Evolutionary conservation across 2,888 invertebrate species (phyloP).

Genomic region (Synergus umbraculus): DNA sequence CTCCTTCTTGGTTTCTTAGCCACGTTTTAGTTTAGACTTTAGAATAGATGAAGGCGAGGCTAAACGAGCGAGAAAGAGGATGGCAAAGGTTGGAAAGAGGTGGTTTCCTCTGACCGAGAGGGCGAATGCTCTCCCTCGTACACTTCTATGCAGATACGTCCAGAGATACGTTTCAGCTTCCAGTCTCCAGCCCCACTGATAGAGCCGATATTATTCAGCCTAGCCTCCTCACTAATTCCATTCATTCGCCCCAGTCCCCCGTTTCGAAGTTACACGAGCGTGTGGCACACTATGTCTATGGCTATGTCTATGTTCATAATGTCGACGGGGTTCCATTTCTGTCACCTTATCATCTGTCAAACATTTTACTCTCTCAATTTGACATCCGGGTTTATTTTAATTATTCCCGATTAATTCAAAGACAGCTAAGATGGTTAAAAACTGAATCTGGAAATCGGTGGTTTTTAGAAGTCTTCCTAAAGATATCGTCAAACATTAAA

Average conservation of each 20-base stretch:
- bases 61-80: slow-evolving; percentile 56
- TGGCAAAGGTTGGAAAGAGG: slow-evolving; percentile 63
- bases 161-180: slow-evolving; percentile 75
- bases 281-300: slow-evolving; percentile 49
- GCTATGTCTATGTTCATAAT: slow-evolving; percentile 34
- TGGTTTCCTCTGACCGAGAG: slow-evolving; percentile 55
- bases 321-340: slow-evolving; percentile 50
- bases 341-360: slow-evolving; percentile 50
- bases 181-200: slow-evolving; percentile 73
- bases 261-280: slow-evolving; percentile 54
- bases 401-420: too few species aligned
- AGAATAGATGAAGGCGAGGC: slow-evolving; percentile 34
- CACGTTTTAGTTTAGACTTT: slow-evolving; percentile 28
- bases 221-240: slow-evolving; percentile 77
- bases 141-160: slow-evolving; percentile 76
- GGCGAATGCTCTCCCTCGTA: slow-evolving; percentile 43
- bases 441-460: not conserved
- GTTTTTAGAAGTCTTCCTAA: not conserved
- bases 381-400: slow-evolving; percentile 16
- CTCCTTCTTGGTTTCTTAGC: slow-evolving; percentile 19
- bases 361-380: slow-evolving; percentile 54
- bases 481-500: not conserved
- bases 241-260: slow-evolving; percentile 70
- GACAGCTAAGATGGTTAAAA: not conserved
- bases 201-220: slow-evolving; percentile 77